Evolutionary conservation across 2,113 vertebrate species (phyloP).

Genomic region (Ibidorhyncha struthersii): DNA sequence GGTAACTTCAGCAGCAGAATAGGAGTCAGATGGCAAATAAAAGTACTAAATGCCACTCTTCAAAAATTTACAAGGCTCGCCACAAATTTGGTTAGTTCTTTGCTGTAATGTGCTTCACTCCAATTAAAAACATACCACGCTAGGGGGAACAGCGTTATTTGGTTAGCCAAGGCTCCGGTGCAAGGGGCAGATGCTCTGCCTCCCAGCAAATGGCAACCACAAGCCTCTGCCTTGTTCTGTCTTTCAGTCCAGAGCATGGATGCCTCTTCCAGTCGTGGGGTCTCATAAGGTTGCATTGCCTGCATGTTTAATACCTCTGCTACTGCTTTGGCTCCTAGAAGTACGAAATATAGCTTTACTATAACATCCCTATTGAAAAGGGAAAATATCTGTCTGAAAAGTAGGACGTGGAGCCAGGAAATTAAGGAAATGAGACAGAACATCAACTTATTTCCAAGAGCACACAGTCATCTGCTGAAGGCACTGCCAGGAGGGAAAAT

Average conservation of each 20-base stretch:
- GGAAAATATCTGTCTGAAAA: slow-evolving; percentile 3
- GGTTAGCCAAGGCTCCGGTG: not conserved
- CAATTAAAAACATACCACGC: not conserved
- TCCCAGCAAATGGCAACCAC: not conserved
- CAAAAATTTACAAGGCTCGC: not conserved
- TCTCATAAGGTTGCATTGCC: not conserved
- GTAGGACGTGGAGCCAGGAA: slow-evolving; percentile 12
- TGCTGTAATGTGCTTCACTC: not conserved
- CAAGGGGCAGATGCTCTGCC: not conserved
- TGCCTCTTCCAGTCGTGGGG: not conserved
- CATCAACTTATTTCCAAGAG: slow-evolving; percentile 15
- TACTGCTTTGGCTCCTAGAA: slow-evolving; percentile 18
- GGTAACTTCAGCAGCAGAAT: not conserved
- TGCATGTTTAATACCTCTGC: not conserved
- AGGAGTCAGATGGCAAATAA: not conserved
- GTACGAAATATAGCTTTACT: not conserved
- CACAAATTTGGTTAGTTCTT: not conserved
- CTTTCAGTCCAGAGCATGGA: not conserved
- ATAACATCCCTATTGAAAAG: not conserved
- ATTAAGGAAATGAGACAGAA: slow-evolving; percentile 45
- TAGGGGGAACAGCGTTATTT: not conserved
- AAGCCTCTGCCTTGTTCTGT: not conserved
- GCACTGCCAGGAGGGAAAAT: not conserved
- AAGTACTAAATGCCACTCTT: not conserved
- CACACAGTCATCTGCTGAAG: not conserved